Conservation (phyloP, 2,113 vertebrate species). For the Solea senegalensis region DNA sequence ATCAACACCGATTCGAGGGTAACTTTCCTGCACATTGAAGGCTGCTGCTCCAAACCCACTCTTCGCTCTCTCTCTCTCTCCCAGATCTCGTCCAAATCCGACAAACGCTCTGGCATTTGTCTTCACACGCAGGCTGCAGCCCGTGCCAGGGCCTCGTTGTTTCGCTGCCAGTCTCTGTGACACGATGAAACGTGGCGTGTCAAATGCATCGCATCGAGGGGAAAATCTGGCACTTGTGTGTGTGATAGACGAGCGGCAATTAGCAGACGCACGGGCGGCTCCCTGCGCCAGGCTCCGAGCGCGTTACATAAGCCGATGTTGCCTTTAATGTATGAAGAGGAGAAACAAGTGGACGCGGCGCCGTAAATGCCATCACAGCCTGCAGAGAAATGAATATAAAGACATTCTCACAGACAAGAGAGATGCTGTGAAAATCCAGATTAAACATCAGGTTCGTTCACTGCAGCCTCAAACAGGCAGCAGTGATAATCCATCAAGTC, state of each 20-base stretch:
- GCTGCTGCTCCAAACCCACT: conserved; percentile 8
- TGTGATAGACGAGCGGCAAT: conserved; percentile 51
- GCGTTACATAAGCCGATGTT: not conserved
- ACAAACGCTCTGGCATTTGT: conserved; percentile 39
- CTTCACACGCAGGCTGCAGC: conserved; percentile 22
- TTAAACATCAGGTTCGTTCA: conserved; percentile 31
- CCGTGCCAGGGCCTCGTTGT: conserved; percentile 35
- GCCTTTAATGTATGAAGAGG: not conserved
- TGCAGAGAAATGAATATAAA: not conserved
- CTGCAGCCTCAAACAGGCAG: not conserved
- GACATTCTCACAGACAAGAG: not conserved
- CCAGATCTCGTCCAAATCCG: conserved; percentile 28
- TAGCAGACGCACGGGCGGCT: not conserved
- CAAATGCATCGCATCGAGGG: conserved; percentile 25
- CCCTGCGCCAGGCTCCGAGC: not conserved
- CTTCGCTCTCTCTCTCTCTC: not conserved
- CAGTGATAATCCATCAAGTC: not conserved
- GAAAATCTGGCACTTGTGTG: conserved; percentile 27
- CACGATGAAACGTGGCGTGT: conserved; percentile 56
- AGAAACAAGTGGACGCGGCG: conserved; percentile 15
- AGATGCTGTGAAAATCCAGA: conserved; percentile 15
- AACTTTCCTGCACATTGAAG: no score
- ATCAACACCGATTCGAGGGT: no score
- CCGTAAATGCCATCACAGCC: conserved; percentile 42
- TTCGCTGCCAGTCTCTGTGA: conserved; percentile 53